phyloP scores from a whole-genome alignment of 2,888 invertebrate species.

The Meganola albula region DNA sequence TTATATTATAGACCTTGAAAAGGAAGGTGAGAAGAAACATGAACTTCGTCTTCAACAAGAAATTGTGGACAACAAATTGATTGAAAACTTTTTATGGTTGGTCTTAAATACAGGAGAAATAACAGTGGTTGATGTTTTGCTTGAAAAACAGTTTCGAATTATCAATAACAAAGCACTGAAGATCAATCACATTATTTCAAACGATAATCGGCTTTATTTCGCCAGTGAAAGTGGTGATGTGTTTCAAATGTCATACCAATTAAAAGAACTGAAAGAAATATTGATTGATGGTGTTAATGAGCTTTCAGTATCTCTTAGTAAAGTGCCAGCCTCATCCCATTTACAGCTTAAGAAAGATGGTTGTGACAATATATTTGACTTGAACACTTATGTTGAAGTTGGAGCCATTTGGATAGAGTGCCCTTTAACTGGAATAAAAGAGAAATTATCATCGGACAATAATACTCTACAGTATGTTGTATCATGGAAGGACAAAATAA shows the following conservation, averaged over 20 bases:
- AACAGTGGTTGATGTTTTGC: constrained; percentile 38
- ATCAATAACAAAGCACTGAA: constrained; percentile 35
- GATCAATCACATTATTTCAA: constrained; percentile 37
- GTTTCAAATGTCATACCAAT: constrained; percentile 32
- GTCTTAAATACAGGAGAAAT: constrained; percentile 48
- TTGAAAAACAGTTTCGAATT: constrained; percentile 36
- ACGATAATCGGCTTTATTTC: constrained; percentile 36
- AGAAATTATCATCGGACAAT: constrained; percentile 29
- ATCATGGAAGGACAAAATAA: constrained; percentile 44
- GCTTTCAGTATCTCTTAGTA: constrained; percentile 38
- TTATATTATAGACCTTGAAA: constrained; percentile 36
- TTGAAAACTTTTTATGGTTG: constrained; percentile 51
- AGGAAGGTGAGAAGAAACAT: too few relatives aligned
- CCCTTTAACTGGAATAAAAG: constrained; percentile 44
- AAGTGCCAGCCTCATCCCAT: constrained; percentile 16
- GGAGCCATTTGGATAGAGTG: constrained; percentile 41
- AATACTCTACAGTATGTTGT: constrained; percentile 35
- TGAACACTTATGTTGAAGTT: constrained; percentile 35
- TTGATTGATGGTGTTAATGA: constrained; percentile 33
- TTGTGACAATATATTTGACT: constrained; percentile 30
- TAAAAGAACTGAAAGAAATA: constrained; percentile 35
- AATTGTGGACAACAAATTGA: constrained; percentile 39
- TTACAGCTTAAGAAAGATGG: constrained; percentile 14
- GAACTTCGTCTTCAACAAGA: too few relatives aligned
- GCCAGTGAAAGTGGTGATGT: constrained; percentile 57